Evolutionary conservation across 2,113 vertebrate genomes (phyloP).

Genomic region (Callipepla californica): DNA sequence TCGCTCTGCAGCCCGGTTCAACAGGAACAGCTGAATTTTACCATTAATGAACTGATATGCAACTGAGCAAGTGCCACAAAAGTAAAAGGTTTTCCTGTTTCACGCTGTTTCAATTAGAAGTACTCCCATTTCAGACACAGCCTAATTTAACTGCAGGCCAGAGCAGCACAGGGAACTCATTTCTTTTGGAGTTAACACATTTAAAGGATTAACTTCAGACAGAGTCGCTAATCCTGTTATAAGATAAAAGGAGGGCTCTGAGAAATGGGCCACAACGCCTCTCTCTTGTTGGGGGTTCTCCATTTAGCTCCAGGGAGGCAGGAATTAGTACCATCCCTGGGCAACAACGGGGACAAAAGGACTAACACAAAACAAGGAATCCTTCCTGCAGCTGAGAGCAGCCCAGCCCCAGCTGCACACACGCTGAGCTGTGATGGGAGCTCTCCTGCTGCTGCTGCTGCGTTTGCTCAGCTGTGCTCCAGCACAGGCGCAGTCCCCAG

Average conservation of each 20-base stretch:
- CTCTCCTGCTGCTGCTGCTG: background rate
- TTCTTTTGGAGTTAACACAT: constrained; percentile 41
- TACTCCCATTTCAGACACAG: background rate
- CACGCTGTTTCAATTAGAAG: background rate
- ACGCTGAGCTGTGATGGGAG: fast-evolving
- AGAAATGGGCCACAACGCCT: background rate
- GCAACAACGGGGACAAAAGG: background rate
- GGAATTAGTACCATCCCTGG: background rate
- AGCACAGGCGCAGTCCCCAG: background rate
- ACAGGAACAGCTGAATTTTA: background rate
- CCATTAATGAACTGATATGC: fast-evolving
- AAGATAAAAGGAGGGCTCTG: background rate
- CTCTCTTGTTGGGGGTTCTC: background rate
- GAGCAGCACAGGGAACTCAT: background rate
- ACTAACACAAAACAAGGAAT: background rate
- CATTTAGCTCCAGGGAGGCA: background rate
- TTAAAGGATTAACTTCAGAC: constrained; percentile 60
- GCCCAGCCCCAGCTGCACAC: fast-evolving
- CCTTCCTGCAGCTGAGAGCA: background rate
- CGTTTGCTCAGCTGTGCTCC: background rate
- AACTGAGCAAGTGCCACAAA: background rate
- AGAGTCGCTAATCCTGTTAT: constrained; percentile 46
- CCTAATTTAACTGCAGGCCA: background rate
- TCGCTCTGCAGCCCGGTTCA: no score
- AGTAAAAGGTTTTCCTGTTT: background rate